Percentiles rank a stretch among this genome's conserved stretches.
Conservation (phyloP, 2,797 vertebrate species). For the Falco biarmicus region DNA sequence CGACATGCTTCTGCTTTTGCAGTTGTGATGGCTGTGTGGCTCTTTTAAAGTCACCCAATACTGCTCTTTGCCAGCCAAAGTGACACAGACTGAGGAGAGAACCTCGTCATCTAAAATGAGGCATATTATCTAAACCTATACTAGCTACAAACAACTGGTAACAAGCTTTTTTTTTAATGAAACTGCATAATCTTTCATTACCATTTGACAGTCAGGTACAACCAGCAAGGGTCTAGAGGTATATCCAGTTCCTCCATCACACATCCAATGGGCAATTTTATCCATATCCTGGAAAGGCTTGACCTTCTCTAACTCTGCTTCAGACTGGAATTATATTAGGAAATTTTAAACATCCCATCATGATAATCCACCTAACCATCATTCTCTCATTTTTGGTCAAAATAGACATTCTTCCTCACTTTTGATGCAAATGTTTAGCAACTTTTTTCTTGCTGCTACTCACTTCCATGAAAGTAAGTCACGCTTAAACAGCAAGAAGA, state of each 20-base stretch:
- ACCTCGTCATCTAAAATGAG: background rate
- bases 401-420: background rate
- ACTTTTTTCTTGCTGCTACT: background rate
- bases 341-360: background rate
- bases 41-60: background rate
- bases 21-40: background rate
- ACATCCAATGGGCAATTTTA: background rate
- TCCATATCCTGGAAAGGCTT: background rate
- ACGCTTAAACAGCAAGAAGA: background rate
- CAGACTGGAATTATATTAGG: background rate
- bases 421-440: background rate
- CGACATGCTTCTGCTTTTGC: background rate
- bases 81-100: background rate
- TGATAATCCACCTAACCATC: background rate
- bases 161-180: background rate
- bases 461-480: background rate
- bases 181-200: background rate
- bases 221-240: background rate
- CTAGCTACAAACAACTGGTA: background rate
- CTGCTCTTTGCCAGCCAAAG: background rate
- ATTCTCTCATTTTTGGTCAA: background rate
- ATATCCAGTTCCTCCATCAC: accelerated
- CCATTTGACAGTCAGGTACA: background rate
- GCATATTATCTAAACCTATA: background rate
- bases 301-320: background rate